A percentile compares a stretch with the other conserved stretches of the same genome.
Conservation (phyloP, 2,113 vertebrate species). For the Corynorhinus townsendii region DNA sequence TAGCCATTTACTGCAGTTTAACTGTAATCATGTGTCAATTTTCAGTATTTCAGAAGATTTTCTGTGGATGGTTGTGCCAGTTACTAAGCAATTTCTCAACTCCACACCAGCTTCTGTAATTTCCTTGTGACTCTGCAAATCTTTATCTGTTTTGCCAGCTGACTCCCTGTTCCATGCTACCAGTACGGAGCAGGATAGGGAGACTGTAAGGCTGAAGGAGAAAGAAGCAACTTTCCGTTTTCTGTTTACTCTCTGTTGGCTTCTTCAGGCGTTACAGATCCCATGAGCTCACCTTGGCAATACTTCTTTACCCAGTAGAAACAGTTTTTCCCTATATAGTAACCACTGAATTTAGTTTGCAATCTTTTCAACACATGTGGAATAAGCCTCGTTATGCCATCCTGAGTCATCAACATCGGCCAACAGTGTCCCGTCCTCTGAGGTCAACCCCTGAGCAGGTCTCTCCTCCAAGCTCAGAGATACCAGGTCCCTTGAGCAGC, state of each 20-base stretch:
- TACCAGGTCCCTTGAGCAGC: background rate
- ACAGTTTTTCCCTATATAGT: background rate
- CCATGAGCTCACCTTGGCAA: background rate
- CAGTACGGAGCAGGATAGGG: background rate
- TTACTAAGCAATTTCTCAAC: background rate
- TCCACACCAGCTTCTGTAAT: background rate
- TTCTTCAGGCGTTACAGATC: background rate
- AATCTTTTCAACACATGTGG: background rate
- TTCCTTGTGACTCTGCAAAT: background rate
- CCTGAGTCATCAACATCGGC: background rate
- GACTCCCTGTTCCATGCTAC: background rate
- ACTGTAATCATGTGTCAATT: background rate
- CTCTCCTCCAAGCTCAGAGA: background rate
- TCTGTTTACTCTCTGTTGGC: too few relatives aligned
- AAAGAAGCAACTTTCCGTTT: background rate
- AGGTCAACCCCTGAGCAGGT: background rate
- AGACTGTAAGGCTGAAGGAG: background rate
- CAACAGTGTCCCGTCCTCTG: background rate
- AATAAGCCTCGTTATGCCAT: background rate
- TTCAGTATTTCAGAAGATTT: constrained; percentile 3
- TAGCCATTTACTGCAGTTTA: background rate
- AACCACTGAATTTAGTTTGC: background rate
- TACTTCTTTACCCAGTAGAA: too few relatives aligned
- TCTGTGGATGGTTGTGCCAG: background rate
- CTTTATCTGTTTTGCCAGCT: background rate